Base-by-base conservation (phyloP, 1,140 invertebrate genomes). In the Drosophila tropicalis region DNA sequence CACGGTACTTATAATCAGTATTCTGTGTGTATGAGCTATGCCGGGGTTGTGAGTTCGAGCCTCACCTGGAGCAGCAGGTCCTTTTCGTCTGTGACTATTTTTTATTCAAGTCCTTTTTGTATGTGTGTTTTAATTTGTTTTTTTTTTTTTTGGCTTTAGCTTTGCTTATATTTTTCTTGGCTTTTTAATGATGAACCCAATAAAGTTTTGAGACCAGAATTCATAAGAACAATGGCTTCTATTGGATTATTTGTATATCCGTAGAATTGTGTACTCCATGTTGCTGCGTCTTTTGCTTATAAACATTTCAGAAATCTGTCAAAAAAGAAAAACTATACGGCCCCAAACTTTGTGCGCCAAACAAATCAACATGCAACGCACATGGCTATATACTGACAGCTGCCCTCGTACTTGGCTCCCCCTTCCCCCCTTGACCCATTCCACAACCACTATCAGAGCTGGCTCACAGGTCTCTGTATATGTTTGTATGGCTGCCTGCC, bases 21-120 rank as follows among this genome's bases (percentile, higher is more conserved):
- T 77, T 72, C 79, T 64, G 82, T 86, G 83, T 85, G 96, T 32
- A 95, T 96, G 96, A 97, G 96, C 95, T 91, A 97, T 97, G 96
- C 96, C 96, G 96, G 96, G 96, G 96, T 97, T 97, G 96, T 97
- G 96, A 97, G 96, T 97, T 97, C 96, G 96, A 97, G 96, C 96
- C 96, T 97, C 96, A 96, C 96, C 96, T 96, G 95, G 95, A 95
- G 95, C 95, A 96, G 92, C 92, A 22, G 4, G 44, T 19, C 44
- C 5, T 15, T 5, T 5, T 44, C 5, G 40, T 41, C 40, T 41
- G 40, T n/a, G 44, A 29, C 29, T 29, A 29, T 29, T 93, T 93
- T 95, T 95, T 95, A 93, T 66, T 4, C 61, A 29, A 29, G 29
- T 0, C 5, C 29, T 51, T 66, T 77, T 93, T 39, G n/a, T n/a